These are phyloP conservation scores for Oceanites oceanicus DNA, from an alignment of 2,113 vertebrate genomes.

Conservation along the genomic window DNA sequence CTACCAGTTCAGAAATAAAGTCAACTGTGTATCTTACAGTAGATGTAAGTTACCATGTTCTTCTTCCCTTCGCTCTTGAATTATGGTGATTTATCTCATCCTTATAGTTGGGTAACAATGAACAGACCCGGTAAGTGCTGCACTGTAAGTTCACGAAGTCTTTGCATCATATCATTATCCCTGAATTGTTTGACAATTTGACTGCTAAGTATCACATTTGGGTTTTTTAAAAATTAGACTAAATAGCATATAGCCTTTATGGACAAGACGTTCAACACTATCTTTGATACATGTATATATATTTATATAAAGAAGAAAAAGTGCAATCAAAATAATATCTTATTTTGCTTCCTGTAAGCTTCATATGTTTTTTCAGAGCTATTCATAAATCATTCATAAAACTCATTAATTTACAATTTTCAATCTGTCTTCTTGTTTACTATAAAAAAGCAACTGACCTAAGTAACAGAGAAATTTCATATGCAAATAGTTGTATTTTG, in stretches of 20 bases:
- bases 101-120: neutral
- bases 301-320: neutral
- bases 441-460: neutral
- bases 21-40: neutral
- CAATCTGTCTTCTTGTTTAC: neutral
- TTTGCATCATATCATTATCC: neutral
- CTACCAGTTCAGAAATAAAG: neutral
- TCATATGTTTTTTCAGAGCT: neutral
- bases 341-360: neutral
- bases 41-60: neutral
- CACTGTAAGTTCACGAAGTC: neutral
- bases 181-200: neutral
- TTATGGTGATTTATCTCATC: neutral
- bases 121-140: neutral
- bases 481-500: neutral
- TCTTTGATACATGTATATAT: neutral
- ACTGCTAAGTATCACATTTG: neutral
- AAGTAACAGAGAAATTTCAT: neutral
- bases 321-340: neutral
- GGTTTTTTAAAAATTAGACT: neutral
- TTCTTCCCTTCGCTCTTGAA: neutral
- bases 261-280: neutral
- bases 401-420: neutral
- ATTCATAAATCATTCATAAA: neutral
- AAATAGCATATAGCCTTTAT: neutral